phyloP scores from a whole-genome alignment of 2,797 vertebrate genomes.

The Trematomus bernacchii region DNA sequence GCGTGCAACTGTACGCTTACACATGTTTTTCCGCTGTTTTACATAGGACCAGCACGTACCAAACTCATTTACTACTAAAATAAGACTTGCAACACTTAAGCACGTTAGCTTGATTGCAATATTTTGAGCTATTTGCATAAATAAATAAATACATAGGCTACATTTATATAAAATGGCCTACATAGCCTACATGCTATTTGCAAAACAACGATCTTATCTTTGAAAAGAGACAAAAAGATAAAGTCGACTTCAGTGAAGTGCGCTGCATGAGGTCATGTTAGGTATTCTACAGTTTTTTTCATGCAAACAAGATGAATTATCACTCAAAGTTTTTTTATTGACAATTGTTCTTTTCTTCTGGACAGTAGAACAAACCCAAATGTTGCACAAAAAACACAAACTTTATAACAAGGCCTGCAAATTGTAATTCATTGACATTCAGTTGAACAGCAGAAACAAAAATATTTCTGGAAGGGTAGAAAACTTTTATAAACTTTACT shows the following conservation, averaged over 20 bases:
- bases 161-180: too few species aligned
- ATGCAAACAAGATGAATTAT: constrained; percentile 49
- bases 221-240: constrained; percentile 13
- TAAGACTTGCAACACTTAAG: too few species aligned
- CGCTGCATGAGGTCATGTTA: neutral
- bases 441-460: constrained; percentile 91
- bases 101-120: too few species aligned
- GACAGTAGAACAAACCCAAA: constrained; percentile 92
- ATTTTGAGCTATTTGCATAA: too few species aligned
- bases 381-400: constrained; percentile 91
- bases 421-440: constrained; percentile 88
- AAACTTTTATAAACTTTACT: constrained; percentile 95
- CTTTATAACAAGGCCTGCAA: constrained; percentile 88
- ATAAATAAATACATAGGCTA: too few species aligned
- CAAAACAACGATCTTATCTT: neutral
- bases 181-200: too few species aligned
- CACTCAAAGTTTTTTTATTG: constrained; percentile 87
- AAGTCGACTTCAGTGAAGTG: constrained; percentile 1
- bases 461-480: constrained; percentile 93
- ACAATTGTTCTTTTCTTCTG: constrained; percentile 88
- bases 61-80: too few species aligned
- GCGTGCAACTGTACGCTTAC: too few species aligned
- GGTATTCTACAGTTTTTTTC: neutral
- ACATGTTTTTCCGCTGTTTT: too few species aligned
- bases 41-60: too few species aligned